Conservation (phyloP, 1,140 invertebrate species). For the Hycleus phaleratus region DNA sequence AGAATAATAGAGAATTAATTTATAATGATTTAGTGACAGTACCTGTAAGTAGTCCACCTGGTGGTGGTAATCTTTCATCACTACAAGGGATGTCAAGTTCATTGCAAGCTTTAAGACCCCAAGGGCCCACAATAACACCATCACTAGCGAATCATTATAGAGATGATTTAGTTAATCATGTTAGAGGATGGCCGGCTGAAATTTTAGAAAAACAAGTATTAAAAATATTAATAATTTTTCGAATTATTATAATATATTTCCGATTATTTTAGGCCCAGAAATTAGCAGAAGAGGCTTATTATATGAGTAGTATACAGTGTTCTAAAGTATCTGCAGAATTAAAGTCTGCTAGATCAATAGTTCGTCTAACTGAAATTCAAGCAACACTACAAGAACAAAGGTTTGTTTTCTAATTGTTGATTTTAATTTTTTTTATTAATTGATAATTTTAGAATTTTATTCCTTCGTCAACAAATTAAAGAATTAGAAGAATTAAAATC, state of each 20-base stretch:
- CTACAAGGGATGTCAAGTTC: constrained; percentile 37
- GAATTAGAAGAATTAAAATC: constrained; percentile 84
- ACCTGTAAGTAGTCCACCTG: constrained; percentile 28
- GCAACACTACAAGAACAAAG: constrained; percentile 95
- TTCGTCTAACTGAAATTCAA: constrained; percentile 92
- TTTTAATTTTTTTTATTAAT: constrained; percentile 4
- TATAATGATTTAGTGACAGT: constrained; percentile 11
- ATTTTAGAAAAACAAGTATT: constrained; percentile 85
- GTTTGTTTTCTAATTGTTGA: constrained; percentile 47
- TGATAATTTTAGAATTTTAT: constrained; percentile 67
- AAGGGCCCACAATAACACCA: constrained; percentile 60
- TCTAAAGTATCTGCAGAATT: constrained; percentile 91
- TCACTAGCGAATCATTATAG: constrained; percentile 87
- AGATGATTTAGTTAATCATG: constrained; percentile 83
- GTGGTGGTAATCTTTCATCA: constrained; percentile 27
- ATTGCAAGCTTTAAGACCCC: constrained; percentile 39
- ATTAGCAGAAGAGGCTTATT: constrained; percentile 75
- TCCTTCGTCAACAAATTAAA: constrained; percentile 83
- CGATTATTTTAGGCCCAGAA: constrained; percentile 62
- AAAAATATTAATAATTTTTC: background rate
- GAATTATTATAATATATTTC: background rate
- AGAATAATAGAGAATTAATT: background rate
- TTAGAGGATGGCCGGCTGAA: constrained; percentile 86
- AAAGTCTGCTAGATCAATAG: constrained; percentile 88
- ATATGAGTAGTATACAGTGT: constrained; percentile 77